Evolutionary conservation across 2,888 invertebrate genomes (phyloP).

Genomic region (Melanophora roralis): DNA sequence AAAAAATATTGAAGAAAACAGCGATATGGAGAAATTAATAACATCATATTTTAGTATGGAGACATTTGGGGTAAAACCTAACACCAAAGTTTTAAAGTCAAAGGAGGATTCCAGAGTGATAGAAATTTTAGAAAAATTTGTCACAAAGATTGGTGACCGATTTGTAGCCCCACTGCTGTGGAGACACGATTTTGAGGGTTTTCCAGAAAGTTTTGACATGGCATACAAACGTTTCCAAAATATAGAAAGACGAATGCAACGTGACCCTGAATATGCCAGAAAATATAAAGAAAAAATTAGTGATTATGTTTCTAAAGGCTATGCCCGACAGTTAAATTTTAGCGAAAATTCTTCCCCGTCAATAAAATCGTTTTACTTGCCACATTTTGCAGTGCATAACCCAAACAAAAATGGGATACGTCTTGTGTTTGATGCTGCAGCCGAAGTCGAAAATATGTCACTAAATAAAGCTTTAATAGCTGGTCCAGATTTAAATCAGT

Average conservation of each 20-base stretch:
- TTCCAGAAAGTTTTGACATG: constrained; percentile 38
- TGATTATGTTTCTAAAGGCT: background rate
- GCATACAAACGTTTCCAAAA: background rate
- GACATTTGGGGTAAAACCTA: constrained; percentile 23
- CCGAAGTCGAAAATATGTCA: background rate
- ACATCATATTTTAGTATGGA: constrained; percentile 18
- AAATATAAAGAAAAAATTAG: background rate
- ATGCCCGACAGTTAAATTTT: background rate
- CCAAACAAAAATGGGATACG: background rate
- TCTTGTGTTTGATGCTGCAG: constrained; percentile 37
- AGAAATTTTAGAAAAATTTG: constrained; percentile 9
- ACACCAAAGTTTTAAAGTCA: background rate
- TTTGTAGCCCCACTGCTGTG: constrained; percentile 34
- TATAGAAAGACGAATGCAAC: background rate
- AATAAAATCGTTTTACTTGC: background rate
- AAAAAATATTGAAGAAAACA: background rate
- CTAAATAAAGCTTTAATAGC: constrained; percentile 10
- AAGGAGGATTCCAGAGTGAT: constrained; percentile 18
- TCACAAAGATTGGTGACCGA: background rate
- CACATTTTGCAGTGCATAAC: background rate
- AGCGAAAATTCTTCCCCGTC: background rate
- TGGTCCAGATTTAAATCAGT: constrained; percentile 9
- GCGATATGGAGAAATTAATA: constrained; percentile 10
- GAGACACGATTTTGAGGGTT: constrained; percentile 3
- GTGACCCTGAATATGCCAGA: background rate